Conservation (phyloP, 2,888 invertebrate genomes). For the Drepanosiphum platanoidis region DNA sequence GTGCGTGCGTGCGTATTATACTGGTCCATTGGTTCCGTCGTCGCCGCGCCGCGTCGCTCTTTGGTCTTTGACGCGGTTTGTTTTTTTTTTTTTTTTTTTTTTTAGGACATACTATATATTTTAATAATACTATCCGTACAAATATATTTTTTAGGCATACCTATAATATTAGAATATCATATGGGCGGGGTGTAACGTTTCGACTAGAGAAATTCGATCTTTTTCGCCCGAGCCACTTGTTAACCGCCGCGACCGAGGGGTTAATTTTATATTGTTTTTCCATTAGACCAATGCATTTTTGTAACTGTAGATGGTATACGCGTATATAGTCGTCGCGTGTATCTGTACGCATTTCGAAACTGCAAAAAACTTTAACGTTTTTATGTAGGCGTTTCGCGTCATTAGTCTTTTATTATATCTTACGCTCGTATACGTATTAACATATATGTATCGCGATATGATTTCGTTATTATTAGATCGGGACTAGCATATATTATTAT, state of each 20-base stretch:
- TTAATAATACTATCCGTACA: too few species aligned
- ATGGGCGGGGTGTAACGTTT: conserved; percentile 29
- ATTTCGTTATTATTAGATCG: too few species aligned
- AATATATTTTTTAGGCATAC: not conserved
- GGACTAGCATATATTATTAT: too few species aligned
- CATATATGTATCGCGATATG: too few species aligned
- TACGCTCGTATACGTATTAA: too few species aligned
- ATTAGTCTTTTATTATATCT: too few species aligned
- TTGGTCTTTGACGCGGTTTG: conserved; percentile 6
- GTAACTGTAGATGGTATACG: not conserved
- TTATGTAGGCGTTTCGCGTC: too few species aligned
- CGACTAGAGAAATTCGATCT: conserved; percentile 22
- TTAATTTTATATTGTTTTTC: not conserved
- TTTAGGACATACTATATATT: not conserved
- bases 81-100: too few species aligned
- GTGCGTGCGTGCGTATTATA: not conserved
- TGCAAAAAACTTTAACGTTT: too few species aligned
- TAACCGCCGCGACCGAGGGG: not conserved
- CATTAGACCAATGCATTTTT: too few species aligned
- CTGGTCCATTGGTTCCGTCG: not conserved
- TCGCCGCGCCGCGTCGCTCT: not conserved
- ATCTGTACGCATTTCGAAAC: too few species aligned
- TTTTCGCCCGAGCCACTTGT: conserved; percentile 9
- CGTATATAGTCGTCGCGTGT: too few species aligned
- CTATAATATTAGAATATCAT: not conserved